Conservation (phyloP, 2,888 invertebrate genomes). For the Thereva unica region DNA sequence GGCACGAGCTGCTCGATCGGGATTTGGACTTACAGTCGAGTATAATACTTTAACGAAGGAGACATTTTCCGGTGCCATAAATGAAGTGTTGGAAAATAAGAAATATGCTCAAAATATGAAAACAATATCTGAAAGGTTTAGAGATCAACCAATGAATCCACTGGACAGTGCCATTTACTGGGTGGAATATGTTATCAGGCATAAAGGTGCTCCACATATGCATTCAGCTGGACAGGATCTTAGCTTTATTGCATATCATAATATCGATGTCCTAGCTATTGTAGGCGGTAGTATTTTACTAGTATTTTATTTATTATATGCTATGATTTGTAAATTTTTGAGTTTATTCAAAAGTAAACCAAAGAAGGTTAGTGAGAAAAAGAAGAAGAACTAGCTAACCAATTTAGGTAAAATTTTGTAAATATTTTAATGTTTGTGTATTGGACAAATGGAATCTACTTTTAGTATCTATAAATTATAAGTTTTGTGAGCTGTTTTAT, state of each 20-base stretch:
- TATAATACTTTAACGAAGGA: conserved; percentile 38
- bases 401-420: too few relatives aligned
- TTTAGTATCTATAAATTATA: too few relatives aligned
- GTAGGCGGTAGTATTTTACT: neutral
- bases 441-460: too few relatives aligned
- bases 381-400: too few relatives aligned
- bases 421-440: too few relatives aligned
- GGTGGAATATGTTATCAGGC: conserved; percentile 58
- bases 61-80: conserved; percentile 46
- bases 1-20: conserved; percentile 70
- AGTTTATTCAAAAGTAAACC: too few relatives aligned
- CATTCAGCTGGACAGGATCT: conserved; percentile 54
- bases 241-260: conserved; percentile 54
- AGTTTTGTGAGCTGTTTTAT: too few relatives aligned
- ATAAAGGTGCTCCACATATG: conserved; percentile 56
- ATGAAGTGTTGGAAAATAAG: conserved; percentile 54
- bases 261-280: conserved; percentile 53
- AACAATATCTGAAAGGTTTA: conserved; percentile 52
- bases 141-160: conserved; percentile 54
- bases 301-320: too few relatives aligned
- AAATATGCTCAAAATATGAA: conserved; percentile 52
- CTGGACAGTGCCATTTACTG: conserved; percentile 57
- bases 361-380: too few relatives aligned
- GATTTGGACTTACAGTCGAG: conserved; percentile 51
- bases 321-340: too few relatives aligned